Evolutionary conservation across 2,888 invertebrate genomes (phyloP), one percentile per base, ranked within the genome.

Genomic region (Ectemnius lituratus): DNA sequence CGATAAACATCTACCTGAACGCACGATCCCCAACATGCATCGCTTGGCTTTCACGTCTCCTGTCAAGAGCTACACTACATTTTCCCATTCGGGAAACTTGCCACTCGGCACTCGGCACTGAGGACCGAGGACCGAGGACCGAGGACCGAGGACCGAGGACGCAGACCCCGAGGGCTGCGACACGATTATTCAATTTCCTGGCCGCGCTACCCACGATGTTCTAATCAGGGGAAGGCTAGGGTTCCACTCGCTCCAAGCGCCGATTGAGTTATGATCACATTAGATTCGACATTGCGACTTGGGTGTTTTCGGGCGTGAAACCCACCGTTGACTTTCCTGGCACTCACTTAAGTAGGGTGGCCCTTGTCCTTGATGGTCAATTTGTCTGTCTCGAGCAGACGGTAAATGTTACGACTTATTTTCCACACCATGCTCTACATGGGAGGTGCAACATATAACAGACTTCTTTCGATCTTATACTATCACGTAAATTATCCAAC

Each of bases 1-100:
- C 47, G 78, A 81, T 81, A 75, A 0, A 13, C 28, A 75, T 81
- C 78, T 74, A 71, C 61, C 47, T n/a, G 62, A 3, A 57, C 27
- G 13, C 8, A 14, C 61, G 61, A 61, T 75, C 67, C 61, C 62
- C 56, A 62, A 67, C n/a, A 18, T 52, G 20, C 37, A 45, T 6
- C 23, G 14, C 52, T 59, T 45, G 18, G n/a, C 8, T 37, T 62
- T 62, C 46, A 16, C 13, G 13, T 13, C 28, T 23, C 27, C 52
- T 52, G 52, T 11, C 37, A 37, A 37, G 37, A 37, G 37, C 6
- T 37, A 37, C 37, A 37, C 37, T 37, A 37, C 37, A 37, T 37
- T 37, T 37, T 37, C 37, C 37, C 37, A 37, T 11, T 37, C 37
- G 37, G 37, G 37, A 37, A 37, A 37, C 37, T 37, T 8, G 37